Base-by-base conservation (phyloP, 2,113 vertebrate species). In the Myotis lucifugus region DNA sequence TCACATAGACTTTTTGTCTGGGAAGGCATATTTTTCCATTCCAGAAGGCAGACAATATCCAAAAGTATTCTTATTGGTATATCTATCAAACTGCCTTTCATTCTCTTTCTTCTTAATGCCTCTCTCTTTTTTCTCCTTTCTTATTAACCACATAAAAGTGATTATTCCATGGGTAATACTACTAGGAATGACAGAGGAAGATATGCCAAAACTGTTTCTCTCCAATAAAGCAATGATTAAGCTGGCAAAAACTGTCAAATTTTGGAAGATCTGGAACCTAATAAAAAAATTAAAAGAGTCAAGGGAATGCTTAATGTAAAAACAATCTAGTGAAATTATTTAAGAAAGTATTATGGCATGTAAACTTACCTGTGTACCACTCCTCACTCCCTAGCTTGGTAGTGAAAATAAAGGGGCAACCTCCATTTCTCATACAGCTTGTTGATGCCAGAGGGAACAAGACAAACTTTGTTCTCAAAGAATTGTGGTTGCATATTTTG, bases 91-190 rank as follows among this genome's bases (percentile, higher is more conserved):
- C 67, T 85, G 46, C 9, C 69, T 17, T 89, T 79, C 37, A 92
- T 79, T 74, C 76, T 84, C 50, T 94, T 93, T 82, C 48, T 85
- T 91, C 27, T 85, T 86, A 90, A 89, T 32, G n/a, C 17, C 8
- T 91, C 42, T 42, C 56, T 92, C 14, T 81, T 85, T 48, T 67
- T 14, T 25, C 9, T 70, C 27, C 34, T 85, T 91, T 67, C 7
- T 82, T 93, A 48, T 89, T 83, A 79, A 81, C 66, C 42, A 87
- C 29, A 87, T 48, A 81, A 81, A 95, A 61, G 25, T 56, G 37
- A 88, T 84, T 64, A 92, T 83, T 85, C 61, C n/a, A n/a, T 15
- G 15, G 52, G 27, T 83, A 48, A 69, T 25, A 15, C 52, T 40
- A 69, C 40, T 78, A 46, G 56, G 82, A 90, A 90, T 87, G 32